Evolutionary conservation across 1,140 invertebrate genomes (phyloP).

Genomic region (Halotydeus destructor): DNA sequence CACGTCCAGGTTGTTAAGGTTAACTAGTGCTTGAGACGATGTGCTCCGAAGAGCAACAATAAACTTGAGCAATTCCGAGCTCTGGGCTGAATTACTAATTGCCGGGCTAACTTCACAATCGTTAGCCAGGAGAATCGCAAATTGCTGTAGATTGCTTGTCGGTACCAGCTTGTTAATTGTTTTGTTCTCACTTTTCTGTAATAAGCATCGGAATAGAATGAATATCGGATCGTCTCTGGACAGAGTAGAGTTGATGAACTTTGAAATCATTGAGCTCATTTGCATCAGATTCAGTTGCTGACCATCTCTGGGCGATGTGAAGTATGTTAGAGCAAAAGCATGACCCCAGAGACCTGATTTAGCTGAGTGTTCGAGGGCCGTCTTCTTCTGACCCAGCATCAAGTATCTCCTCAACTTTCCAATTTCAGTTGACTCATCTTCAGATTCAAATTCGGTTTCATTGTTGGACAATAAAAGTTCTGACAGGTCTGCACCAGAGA

Average conservation of each 20-base stretch:
- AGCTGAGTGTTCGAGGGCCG: constrained; percentile 8
- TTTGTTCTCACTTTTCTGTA: not conserved
- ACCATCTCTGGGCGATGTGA: not conserved
- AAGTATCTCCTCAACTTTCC: constrained; percentile 1
- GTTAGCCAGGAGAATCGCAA: constrained; percentile 4
- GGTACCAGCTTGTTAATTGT: not conserved
- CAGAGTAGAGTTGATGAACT: constrained; percentile 1
- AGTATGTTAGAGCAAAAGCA: constrained; percentile 4
- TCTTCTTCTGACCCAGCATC: constrained; percentile 7
- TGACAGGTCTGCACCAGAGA: constrained; percentile 11
- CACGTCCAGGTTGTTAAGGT: too few species aligned
- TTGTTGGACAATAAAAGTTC: constrained; percentile 4
- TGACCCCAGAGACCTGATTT: constrained; percentile 11
- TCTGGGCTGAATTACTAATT: not conserved
- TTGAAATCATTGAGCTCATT: not conserved
- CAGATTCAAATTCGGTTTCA: not conserved
- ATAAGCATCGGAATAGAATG: constrained; percentile 2
- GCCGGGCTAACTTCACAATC: constrained; percentile 3
- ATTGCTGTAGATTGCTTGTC: constrained; percentile 1
- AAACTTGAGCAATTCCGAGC: constrained; percentile 2
- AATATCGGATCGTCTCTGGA: not conserved
- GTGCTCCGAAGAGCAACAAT: constrained; percentile 3
- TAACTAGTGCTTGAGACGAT: not conserved
- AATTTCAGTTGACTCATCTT: not conserved
- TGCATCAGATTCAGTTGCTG: not conserved